phyloP scores from a whole-genome alignment of 23 tunicate species.

The Styela plicata region DNA sequence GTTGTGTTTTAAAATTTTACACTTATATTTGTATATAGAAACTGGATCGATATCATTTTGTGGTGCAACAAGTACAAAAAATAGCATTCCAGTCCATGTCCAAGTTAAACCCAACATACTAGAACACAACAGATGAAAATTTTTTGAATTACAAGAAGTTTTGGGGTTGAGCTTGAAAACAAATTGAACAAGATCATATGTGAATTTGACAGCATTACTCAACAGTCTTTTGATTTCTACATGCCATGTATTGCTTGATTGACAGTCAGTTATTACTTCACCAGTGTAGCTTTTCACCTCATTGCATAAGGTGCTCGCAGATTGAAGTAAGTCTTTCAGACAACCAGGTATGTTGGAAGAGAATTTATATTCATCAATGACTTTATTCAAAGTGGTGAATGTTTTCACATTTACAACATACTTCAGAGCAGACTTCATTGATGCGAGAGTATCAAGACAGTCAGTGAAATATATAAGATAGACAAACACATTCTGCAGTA shows the following conservation, averaged over 20 bases:
- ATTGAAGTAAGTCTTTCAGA: neutral
- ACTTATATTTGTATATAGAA: slow-evolving; percentile 30
- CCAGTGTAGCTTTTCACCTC: neutral
- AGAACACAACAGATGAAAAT: neutral
- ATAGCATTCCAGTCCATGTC: slow-evolving; percentile 46
- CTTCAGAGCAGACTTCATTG: neutral
- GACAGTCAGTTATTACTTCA: neutral
- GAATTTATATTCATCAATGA: neutral
- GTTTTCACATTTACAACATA: neutral
- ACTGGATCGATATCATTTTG: slow-evolving; percentile 53
- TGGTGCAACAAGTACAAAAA: slow-evolving; percentile 37
- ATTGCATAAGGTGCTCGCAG: neutral
- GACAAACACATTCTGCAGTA: neutral
- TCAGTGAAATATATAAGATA: neutral
- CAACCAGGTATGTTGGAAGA: neutral
- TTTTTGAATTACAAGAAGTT: neutral
- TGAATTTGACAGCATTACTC: slow-evolving; percentile 5
- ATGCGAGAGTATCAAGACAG: neutral
- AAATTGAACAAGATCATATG: neutral
- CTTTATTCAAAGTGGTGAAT: neutral
- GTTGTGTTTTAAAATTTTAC: slow-evolving; percentile 15
- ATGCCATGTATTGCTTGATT: neutral
- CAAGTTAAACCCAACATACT: slow-evolving; percentile 37
- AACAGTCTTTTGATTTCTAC: neutral
- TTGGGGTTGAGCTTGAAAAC: neutral